A percentile compares a stretch with the other conserved stretches of the same genome.
These are phyloP conservation scores for Nesidiocoris tenuis DNA, from an alignment of 2,888 invertebrate species.

Conservation along the genomic window DNA sequence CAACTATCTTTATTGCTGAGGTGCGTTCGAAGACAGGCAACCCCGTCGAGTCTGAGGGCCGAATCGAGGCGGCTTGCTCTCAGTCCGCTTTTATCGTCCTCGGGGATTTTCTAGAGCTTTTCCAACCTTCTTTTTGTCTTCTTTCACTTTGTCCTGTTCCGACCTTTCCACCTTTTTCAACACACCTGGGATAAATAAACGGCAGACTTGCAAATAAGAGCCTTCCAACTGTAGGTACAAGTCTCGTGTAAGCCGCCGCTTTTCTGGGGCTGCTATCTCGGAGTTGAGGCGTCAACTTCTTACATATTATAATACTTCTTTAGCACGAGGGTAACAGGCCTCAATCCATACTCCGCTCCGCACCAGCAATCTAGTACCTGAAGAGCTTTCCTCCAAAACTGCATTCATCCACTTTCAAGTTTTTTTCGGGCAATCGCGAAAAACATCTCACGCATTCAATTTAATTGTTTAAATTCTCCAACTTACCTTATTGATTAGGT, in stretches of 20 bases:
- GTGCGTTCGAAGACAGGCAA: background rate
- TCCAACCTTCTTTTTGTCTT: background rate
- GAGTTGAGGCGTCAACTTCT: background rate
- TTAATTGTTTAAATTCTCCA: too few relatives aligned
- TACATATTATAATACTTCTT: background rate
- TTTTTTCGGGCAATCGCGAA: too few relatives aligned
- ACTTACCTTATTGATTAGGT: too few relatives aligned
- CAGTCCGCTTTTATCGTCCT: background rate
- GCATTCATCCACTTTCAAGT: too few relatives aligned
- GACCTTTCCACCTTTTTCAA: background rate
- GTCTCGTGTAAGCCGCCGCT: background rate
- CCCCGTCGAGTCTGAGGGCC: too few relatives aligned
- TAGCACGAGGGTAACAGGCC: too few relatives aligned
- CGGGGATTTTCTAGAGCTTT: background rate
- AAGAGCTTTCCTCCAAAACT: too few relatives aligned
- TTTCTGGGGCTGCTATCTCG: background rate
- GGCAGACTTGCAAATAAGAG: background rate
- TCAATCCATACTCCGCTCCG: too few relatives aligned
- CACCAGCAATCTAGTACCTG: too few relatives aligned
- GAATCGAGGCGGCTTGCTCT: background rate
- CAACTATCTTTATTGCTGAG: conserved; percentile 26
- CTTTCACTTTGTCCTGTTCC: background rate
- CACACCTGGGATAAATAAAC: background rate
- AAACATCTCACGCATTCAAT: too few relatives aligned
- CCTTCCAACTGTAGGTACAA: background rate